Percentiles rank a stretch among this genome's conserved stretches.
Conservation (phyloP, 2,888 invertebrate genomes). For the Oconnorella tubifera region DNA sequence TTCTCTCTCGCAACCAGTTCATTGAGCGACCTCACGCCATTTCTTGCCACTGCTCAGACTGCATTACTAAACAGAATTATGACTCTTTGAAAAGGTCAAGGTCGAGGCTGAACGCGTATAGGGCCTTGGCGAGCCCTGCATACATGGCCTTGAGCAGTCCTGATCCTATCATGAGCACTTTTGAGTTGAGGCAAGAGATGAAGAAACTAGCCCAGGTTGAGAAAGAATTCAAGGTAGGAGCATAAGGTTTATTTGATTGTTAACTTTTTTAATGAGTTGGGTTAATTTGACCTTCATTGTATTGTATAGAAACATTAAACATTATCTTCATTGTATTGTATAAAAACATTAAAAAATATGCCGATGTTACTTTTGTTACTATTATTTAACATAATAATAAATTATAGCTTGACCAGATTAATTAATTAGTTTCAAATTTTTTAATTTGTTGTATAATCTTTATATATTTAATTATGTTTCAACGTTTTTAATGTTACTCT, state of each 20-base stretch:
- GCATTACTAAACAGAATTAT: slow-evolving; percentile 55
- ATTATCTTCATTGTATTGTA: no score
- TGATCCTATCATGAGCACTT: slow-evolving; percentile 69
- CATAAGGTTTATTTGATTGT: neutral
- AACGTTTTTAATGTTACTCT: no score
- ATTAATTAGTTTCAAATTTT: no score
- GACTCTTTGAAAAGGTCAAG: slow-evolving; percentile 58
- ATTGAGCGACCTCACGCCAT: slow-evolving; percentile 65
- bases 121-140: slow-evolving; percentile 67
- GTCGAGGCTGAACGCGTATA: slow-evolving; percentile 65
- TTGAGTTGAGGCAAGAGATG: slow-evolving; percentile 65
- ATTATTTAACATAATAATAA: no score
- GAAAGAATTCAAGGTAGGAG: slow-evolving; percentile 64
- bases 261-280: neutral
- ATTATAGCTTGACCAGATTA: no score
- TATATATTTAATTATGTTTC: no score
- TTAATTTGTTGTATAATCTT: no score
- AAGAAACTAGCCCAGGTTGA: slow-evolving; percentile 62
- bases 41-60: slow-evolving; percentile 55
- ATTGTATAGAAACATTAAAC: neutral
- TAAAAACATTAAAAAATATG: no score
- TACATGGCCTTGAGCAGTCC: slow-evolving; percentile 67
- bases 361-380: no score
- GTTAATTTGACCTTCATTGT: neutral
- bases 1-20: slow-evolving; percentile 66